Evolutionary conservation across 2,888 invertebrate species (phyloP).

Genomic region (Sarcophaga caerulescens): DNA sequence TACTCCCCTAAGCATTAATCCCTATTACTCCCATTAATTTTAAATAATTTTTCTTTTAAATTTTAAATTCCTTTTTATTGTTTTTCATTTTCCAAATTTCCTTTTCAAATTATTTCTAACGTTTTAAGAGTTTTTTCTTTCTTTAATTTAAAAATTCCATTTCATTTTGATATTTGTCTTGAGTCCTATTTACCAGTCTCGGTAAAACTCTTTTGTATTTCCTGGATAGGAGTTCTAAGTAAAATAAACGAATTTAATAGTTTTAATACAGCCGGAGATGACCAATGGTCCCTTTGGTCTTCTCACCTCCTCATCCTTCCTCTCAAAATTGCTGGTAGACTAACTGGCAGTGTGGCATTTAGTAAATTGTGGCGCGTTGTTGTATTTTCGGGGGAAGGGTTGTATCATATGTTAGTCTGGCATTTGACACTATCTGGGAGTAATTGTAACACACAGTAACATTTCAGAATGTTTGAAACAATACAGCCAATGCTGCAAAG

Average conservation of each 20-base stretch:
- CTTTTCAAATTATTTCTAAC: background rate
- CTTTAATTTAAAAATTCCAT: conserved; percentile 44
- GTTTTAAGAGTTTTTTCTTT: background rate
- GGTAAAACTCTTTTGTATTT: background rate
- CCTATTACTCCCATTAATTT: background rate
- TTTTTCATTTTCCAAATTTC: background rate
- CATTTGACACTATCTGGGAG: conserved; percentile 66
- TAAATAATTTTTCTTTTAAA: background rate
- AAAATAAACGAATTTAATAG: conserved; percentile 38
- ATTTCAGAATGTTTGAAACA: background rate
- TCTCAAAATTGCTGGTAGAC: background rate
- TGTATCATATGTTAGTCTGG: conserved; percentile 68
- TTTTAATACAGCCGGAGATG: conserved; percentile 34
- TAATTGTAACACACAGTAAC: conserved; percentile 64
- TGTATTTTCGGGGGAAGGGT: conserved; percentile 17
- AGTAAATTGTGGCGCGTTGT: background rate
- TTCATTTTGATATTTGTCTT: background rate
- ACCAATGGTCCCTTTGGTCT: conserved; percentile 43
- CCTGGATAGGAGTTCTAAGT: background rate
- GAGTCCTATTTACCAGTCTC: conserved; percentile 14
- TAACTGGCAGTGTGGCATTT: conserved; percentile 9
- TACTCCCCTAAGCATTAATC: conserved; percentile 4
- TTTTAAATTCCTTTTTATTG: background rate
- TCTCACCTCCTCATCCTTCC: background rate
- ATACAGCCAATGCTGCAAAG: background rate